Evolutionary conservation across 2,113 vertebrate species (phyloP), one percentile per base, ranked within the genome.

Genomic region (Larimichthys crocea): DNA sequence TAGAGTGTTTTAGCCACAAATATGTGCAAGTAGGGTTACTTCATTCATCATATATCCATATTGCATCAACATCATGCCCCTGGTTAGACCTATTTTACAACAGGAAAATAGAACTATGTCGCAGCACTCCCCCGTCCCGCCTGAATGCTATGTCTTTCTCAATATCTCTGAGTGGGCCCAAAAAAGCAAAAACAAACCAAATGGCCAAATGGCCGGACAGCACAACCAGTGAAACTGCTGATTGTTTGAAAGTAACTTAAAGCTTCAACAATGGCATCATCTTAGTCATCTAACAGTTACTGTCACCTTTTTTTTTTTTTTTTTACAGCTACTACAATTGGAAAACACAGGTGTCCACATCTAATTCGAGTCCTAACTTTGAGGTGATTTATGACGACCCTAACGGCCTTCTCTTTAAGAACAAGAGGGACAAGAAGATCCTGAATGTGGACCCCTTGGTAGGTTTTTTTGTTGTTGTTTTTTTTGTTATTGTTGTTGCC

Each of bases 261-360:
- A 49, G 20, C 68, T 77, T 76, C 12, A 50, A 19, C 20, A 63
- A 53, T 42, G 50, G 15, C 65, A 49, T 26, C 19, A 75, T 22
- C 7, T 14, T 17, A 29, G 5, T 57, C 15, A 42, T 14, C 17
- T 76, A 48, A 67, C 5, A 10, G 17, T 15, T 4, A 7, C 29
- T 62, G 22, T 76, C 20, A 4, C 48, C 20, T 31, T 6, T 31
- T 31, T 35, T 7, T 35, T 7, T 35, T 22, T 40, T 8, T 40
- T 40, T 40, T 48, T 22, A 15, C 80, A 98, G 97, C 83, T 97
- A 96, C 95, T 97, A 96, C 93, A 97, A 97, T 91, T 96, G 97
- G 96, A 93, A 95, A 77, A 96, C 91, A 20, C 95, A 96, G 61
- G 73, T 92, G 76, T 94, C 92, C 79, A 66, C 93, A 26, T 95